Percentiles rank a stretch among this genome's conserved stretches.
These are phyloP conservation scores for Probaryconus sp. DNA, from an alignment of 1,140 invertebrate species.

Conservation along the genomic window DNA sequence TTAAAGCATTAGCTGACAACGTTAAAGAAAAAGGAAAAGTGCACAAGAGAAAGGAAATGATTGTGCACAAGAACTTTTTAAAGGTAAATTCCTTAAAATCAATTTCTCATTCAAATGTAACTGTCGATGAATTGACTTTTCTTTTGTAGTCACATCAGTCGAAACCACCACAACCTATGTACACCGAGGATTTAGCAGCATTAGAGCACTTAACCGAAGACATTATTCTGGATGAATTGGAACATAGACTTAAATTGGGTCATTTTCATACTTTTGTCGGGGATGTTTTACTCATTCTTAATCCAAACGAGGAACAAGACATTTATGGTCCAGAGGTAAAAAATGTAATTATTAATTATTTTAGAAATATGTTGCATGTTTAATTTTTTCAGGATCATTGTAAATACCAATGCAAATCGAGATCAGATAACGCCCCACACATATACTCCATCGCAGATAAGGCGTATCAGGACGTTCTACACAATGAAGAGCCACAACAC, in stretches of 20 bases:
- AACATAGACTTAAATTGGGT: slow-evolving; percentile 84
- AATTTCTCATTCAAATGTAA: not conserved
- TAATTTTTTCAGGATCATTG: slow-evolving; percentile 84
- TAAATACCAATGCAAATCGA: slow-evolving; percentile 90
- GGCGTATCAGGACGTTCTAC: slow-evolving; percentile 90
- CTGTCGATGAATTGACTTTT: not conserved
- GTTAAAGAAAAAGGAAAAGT: slow-evolving; percentile 71
- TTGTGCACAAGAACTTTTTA: slow-evolving; percentile 83
- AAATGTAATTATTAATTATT: slow-evolving; percentile 18
- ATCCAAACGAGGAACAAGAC: slow-evolving; percentile 86
- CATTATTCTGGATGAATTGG: slow-evolving; percentile 85
- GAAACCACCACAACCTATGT: slow-evolving; percentile 82
- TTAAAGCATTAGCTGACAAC: slow-evolving; percentile 80
- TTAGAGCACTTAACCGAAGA: slow-evolving; percentile 89
- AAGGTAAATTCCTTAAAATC: slow-evolving; percentile 66
- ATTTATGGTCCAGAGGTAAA: slow-evolving; percentile 84
- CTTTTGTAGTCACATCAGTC: slow-evolving; percentile 65
- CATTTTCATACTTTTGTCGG: slow-evolving; percentile 93
- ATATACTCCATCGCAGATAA: slow-evolving; percentile 92
- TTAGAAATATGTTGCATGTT: too few relatives aligned
- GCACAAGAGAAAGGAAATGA: slow-evolving; percentile 79
- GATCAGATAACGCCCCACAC: slow-evolving; percentile 93
- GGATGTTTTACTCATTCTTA: slow-evolving; percentile 91
- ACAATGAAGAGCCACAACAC: slow-evolving; percentile 89
- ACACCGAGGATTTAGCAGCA: slow-evolving; percentile 91